These are phyloP conservation scores for Octomys mimax DNA, from an alignment of 2,797 vertebrate species.

Conservation along the genomic window DNA sequence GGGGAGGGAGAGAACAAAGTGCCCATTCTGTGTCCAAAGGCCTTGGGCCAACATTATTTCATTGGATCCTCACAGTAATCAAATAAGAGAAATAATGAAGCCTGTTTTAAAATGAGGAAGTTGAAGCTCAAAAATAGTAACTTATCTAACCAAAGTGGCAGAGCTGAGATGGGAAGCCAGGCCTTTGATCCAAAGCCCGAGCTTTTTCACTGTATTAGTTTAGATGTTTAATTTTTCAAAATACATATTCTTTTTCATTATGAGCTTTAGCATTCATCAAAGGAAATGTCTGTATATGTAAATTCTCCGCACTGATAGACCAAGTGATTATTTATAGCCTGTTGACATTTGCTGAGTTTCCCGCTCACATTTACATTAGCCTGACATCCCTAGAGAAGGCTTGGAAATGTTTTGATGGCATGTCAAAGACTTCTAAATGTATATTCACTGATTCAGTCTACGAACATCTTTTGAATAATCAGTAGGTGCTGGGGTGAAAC, in stretches of 20 bases:
- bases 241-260: constrained; percentile 52
- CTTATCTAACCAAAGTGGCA: background rate
- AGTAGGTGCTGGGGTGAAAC: background rate
- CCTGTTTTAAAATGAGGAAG: constrained; percentile 14
- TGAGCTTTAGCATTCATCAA: constrained; percentile 69
- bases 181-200: constrained; percentile 26
- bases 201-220: constrained; percentile 27
- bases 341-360: constrained; percentile 81
- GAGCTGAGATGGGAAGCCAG: background rate
- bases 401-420: constrained; percentile 72
- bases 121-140: background rate
- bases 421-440: constrained; percentile 71
- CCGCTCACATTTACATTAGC: constrained; percentile 74
- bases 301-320: constrained; percentile 75
- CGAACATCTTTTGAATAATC: constrained; percentile 53
- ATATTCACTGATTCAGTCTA: constrained; percentile 59
- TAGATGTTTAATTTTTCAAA: constrained; percentile 66
- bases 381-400: constrained; percentile 71
- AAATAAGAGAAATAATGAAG: background rate
- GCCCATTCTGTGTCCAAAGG: background rate
- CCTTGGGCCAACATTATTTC: background rate
- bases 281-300: constrained; percentile 81
- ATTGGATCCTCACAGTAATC: background rate
- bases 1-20: background rate
- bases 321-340: constrained; percentile 82